phyloP scores from a whole-genome alignment of 2,113 vertebrate genomes.

The Cyprinodon variegatus region DNA sequence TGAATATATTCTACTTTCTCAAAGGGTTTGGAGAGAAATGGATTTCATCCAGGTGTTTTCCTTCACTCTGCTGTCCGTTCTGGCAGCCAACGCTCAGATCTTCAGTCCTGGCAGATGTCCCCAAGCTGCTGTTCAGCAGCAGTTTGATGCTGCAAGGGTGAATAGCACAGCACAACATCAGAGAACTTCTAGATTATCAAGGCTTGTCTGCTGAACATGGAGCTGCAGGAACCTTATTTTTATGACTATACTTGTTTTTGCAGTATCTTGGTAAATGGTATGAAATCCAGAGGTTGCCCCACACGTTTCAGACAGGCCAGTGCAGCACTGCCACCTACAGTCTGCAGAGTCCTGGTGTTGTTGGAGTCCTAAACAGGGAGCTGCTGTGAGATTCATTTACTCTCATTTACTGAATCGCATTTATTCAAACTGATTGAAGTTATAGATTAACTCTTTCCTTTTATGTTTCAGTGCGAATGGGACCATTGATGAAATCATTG shows the following conservation, averaged over 20 bases:
- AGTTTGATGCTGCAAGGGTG: conserved; percentile 71
- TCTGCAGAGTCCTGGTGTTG: conserved; percentile 78
- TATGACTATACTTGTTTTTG: conserved; percentile 12
- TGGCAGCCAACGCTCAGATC: conserved; percentile 69
- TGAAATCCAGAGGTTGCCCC: conserved; percentile 84
- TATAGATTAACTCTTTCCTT: neutral
- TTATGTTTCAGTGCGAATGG: conserved; percentile 49
- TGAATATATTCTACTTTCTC: neutral
- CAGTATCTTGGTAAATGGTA: conserved; percentile 89
- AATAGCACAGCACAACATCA: neutral
- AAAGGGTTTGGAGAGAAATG: conserved; percentile 60
- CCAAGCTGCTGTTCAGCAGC: conserved; percentile 55
- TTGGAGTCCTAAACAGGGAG: conserved; percentile 84
- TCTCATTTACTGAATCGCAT: neutral
- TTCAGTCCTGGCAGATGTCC: conserved; percentile 66
- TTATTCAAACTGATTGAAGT: neutral
- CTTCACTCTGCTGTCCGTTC: conserved; percentile 63
- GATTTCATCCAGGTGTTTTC: conserved; percentile 62
- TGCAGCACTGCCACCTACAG: conserved; percentile 86
- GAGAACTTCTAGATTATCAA: neutral
- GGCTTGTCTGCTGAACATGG: too few species aligned
- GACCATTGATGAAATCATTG: conserved; percentile 39
- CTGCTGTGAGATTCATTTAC: conserved; percentile 61
- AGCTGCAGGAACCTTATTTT: neutral
- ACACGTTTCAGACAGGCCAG: conserved; percentile 81